Evolutionary conservation across 2,113 vertebrate genomes (phyloP), one percentile per base, ranked within the genome.

Genomic region (Plotosus lineatus): DNA sequence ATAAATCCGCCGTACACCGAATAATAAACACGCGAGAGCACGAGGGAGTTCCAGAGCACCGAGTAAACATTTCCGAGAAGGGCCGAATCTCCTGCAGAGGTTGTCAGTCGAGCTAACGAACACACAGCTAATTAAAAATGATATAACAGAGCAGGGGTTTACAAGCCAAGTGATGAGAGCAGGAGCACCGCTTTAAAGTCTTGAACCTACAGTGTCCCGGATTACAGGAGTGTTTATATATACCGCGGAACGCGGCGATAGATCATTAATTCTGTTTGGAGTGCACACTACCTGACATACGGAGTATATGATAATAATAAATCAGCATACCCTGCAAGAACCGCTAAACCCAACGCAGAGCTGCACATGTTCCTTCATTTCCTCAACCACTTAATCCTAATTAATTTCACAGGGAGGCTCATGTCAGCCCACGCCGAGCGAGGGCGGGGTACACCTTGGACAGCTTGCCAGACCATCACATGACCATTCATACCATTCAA

Each of bases 261-360:
- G 73, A 40, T 75, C 23, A n/a, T 75, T 75, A n/a, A 56, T 75
- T 38, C 51, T 40, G 50, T 33, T 75, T 56, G 36, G 73, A 38
- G 36, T 53, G 51, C 4, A 28, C 51, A 26, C 11, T n/a, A 75
- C 23, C 26, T 38, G 51, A 58, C 72, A 74, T 74, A 74, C 55
- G 72, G 72, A 28, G 73, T 38, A 75, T 55, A 55, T 75, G 73
- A 56, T 56, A 56, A 75, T 75, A 21, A 58, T n/a, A 36, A 56
- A 60, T 26, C 68, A 73, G 78, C 31, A 48, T 36, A n/a, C 6
- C 65, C 65, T 14, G 40, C 40, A 44, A 12, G 15, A 69, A 26
- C 73, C n/a, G 51, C 23, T 56, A 2, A 40, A 23, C 23, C 26
- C 38, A 75, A 75, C n/a, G 23, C 51, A 1, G 1, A n/a, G 33